Evolutionary conservation across 2,888 invertebrate species (phyloP).

Genomic region (Nephrotoma flavescens): DNA sequence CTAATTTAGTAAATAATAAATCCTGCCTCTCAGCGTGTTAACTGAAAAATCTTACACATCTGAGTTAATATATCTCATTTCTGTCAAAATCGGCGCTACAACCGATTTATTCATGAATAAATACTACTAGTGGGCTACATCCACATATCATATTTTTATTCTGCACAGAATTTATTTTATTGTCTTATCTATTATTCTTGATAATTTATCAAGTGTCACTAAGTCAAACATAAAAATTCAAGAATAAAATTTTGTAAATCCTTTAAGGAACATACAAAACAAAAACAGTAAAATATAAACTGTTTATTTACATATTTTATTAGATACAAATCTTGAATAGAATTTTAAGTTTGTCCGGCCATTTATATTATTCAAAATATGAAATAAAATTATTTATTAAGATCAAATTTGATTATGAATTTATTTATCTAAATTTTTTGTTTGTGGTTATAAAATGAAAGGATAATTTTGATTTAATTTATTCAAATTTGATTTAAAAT

Average conservation of each 20-base stretch:
- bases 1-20: no score
- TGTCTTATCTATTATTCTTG: not conserved
- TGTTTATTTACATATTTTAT: not conserved
- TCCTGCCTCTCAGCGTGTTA: not conserved
- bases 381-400: not conserved
- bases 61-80: not conserved
- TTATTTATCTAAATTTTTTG: not conserved
- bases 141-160: not conserved
- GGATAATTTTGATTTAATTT: not conserved
- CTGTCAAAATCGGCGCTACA: not conserved
- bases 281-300: not conserved
- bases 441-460: not conserved
- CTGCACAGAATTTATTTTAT: not conserved
- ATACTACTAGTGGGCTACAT: not conserved
- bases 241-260: not conserved
- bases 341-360: not conserved
- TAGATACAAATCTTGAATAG: not conserved
- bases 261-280: not conserved
- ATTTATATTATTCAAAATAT: not conserved
- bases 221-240: not conserved
- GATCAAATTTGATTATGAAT: not conserved
- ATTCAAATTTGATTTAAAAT: not conserved
- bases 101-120: not conserved
- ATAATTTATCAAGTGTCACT: not conserved
- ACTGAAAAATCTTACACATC: not conserved